Conservation (phyloP, 2,888 invertebrate genomes). For the Diploptera punctata region DNA sequence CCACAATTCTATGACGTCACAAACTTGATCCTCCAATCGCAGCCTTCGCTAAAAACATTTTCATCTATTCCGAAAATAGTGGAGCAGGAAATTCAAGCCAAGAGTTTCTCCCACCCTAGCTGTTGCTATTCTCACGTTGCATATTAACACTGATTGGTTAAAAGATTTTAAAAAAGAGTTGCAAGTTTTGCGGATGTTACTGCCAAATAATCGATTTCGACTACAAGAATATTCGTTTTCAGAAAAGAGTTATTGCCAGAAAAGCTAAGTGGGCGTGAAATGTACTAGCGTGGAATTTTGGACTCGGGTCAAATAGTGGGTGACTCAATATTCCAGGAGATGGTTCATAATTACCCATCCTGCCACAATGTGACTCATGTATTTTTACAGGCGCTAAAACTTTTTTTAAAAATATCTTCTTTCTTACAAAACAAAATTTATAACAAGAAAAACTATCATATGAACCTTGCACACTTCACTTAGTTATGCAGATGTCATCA, state of each 20-base stretch:
- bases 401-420: no score
- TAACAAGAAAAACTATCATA: no score
- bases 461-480: no score
- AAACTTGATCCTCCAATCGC: constrained; percentile 27
- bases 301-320: not conserved
- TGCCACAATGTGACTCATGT: no score
- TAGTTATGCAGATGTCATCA: no score
- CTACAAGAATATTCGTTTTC: not conserved
- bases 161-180: not conserved
- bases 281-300: not conserved
- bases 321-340: not conserved
- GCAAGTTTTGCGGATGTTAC: not conserved
- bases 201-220: not conserved
- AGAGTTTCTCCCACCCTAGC: not conserved
- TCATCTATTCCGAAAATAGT: constrained; percentile 31
- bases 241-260: not conserved
- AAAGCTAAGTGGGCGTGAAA: not conserved
- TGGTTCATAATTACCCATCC: no score
- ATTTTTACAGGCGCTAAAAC: no score
- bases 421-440: no score
- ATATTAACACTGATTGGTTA: not conserved
- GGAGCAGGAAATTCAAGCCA: not conserved
- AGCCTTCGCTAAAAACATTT: constrained; percentile 2
- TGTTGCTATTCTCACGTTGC: not conserved
- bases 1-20: constrained; percentile 32